Base-by-base conservation (phyloP, 1,140 invertebrate species). In the Apocrypta bakeri region DNA sequence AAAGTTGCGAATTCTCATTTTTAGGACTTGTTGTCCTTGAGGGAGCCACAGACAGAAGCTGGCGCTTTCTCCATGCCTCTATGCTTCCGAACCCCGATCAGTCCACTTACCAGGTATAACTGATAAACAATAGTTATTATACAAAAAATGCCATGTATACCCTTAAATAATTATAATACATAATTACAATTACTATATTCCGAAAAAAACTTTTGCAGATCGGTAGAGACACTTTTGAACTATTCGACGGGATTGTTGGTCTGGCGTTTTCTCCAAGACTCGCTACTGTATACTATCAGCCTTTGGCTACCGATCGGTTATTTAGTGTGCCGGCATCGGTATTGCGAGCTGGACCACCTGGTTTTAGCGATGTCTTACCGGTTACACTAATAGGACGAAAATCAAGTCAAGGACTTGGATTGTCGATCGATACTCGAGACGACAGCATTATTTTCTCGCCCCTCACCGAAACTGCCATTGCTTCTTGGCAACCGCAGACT, bases 21-120 rank as follows among this genome's bases (percentile, higher is more conserved):
- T 33, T 85, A 95, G 95, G 94, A 69, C 92, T 97, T 17, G 92
- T 97, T 7, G 94, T 97, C 0, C 96, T 96, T 83, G 96, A 97
- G 86, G 94, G 93, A 21, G 89, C 92, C 2, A 93, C 93, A 31
- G 95, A 96, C 85, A 94, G 94, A 66, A 95, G 96, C 21, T 97
- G 96, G 96, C 92, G 96, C 71, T 90, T 96, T 0, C 92, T 94
- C 3, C 96, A 97, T 88, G 94, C 96, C 0, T 94, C 94, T 37
- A 97, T 97, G 96, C 96, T 95, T 87, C 96, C 96, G 0, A 94
- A 97, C 92, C 96, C 96, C 0, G 94, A 97, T 88, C 94, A 95
- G 69, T 94, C 94, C 0, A 94, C 94, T 83, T 96, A 96, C 83
- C 89, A 84, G 84, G 92, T 92, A 12, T 61, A 14, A 61, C 4